These are phyloP conservation scores for Pristionchus mayeri DNA, from an alignment of 2,888 invertebrate species.

Conservation along the genomic window DNA sequence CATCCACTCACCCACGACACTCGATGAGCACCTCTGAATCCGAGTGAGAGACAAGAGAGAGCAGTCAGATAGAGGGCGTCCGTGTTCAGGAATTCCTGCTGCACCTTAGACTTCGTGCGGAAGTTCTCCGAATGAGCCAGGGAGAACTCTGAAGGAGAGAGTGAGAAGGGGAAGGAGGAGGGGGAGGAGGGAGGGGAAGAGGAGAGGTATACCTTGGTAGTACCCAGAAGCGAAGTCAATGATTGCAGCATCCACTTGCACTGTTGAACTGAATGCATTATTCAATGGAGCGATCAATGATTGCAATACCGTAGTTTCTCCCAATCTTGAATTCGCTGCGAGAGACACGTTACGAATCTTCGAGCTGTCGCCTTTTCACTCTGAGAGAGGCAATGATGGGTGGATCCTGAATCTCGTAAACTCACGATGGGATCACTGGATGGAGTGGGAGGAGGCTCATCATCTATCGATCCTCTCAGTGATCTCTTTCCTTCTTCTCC, in stretches of 20 bases:
- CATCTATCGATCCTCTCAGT: constrained; percentile 31
- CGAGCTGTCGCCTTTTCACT: constrained; percentile 63
- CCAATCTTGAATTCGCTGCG: constrained; percentile 55
- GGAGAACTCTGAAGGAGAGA: constrained; percentile 61
- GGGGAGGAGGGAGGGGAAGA: neutral
- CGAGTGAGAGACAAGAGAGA: constrained; percentile 63
- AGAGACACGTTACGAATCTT: constrained; percentile 56
- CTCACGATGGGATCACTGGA: constrained; percentile 42
- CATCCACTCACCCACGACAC: constrained; percentile 51
- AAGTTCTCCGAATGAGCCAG: constrained; percentile 64
- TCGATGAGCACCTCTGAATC: constrained; percentile 50
- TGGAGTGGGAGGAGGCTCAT: constrained; percentile 45
- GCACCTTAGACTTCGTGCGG: constrained; percentile 61
- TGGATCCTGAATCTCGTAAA: neutral
- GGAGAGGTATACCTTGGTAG: constrained; percentile 55
- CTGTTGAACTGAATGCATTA: neutral
- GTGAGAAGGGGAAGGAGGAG: neutral
- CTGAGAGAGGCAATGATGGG: constrained; percentile 50
- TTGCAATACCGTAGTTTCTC: constrained; percentile 54
- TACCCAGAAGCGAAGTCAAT: constrained; percentile 63
- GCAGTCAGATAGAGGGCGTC: constrained; percentile 70
- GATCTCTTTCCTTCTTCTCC: constrained; percentile 53
- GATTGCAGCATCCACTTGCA: constrained; percentile 62
- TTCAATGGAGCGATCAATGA: neutral
- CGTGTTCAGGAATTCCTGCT: constrained; percentile 68